Base-by-base conservation (phyloP, 2,888 invertebrate genomes). In the Conistra vaccinii region DNA sequence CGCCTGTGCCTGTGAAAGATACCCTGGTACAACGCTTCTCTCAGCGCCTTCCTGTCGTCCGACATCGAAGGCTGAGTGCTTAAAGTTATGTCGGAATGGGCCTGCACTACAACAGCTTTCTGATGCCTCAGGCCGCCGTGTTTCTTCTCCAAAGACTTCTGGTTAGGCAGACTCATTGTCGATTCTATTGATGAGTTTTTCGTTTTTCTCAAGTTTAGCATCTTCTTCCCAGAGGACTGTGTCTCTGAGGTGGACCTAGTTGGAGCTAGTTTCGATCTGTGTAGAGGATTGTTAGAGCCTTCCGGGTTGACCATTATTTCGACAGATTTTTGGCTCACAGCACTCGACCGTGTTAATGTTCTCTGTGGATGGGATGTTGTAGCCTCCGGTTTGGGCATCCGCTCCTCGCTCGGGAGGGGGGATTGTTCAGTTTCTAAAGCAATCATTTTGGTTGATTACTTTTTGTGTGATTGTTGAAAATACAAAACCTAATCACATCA, bases 1-100 rank as follows among this genome's bases (percentile, higher is more conserved):
- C 98, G 96, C 84, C 98, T 96, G 94, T 98, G 98, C 86, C 98
- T 97, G 95, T 98, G 98, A 93, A 98, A 98, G 91, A 98, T 98
- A 93, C 98, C 98, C 94, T 98, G 97, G 92, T 98, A 98, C 87
- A 98, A 95, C 80, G 98, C 98, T 92, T 98, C 98, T 83, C 98
- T 96, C 82, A 97, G 91, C 67, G 98, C 97, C 93, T 98, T 98
- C 86, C 98, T 94, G 92, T 97, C 97, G 88, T 97, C 97, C 10
- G 94, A 91, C 80, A 95, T 96, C 39, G 96, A 94, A 67, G 95
- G 94, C 89, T 95, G 96, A 61, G 96, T 94, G 83, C 93, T 94
- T 81, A 96, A 88, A 65, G 97, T 97, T 81, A 96, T 92, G 87
- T 97, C 97, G 63, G 97, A 97, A 84, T 97, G 97, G 60, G 97